A percentile compares a stretch with the other conserved stretches of the same genome.
These are phyloP conservation scores for Sisor rabdophorus DNA, from an alignment of 2,113 vertebrate species.

Conservation along the genomic window DNA sequence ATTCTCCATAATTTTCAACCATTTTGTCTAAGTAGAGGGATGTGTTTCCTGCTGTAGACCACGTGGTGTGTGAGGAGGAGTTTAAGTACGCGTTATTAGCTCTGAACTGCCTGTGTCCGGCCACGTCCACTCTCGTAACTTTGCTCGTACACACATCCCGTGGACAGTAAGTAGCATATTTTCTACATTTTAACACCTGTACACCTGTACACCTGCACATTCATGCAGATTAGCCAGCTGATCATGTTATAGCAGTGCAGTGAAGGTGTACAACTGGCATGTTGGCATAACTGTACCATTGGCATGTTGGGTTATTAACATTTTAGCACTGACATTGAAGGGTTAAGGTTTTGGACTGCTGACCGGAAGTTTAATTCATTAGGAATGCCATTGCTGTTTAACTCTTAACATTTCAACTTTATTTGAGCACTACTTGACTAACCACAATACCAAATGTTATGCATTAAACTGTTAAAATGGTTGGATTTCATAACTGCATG, in stretches of 20 bases:
- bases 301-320: background rate
- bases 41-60: constrained; percentile 71
- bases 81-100: constrained; percentile 97
- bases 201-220: background rate
- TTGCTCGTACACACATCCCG: constrained; percentile 94
- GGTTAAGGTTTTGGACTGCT: background rate
- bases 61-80: constrained; percentile 98
- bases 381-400: too few relatives aligned
- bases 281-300: background rate
- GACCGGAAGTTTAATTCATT: too few relatives aligned
- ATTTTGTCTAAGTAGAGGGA: constrained; percentile 36
- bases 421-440: background rate
- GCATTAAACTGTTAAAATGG: background rate
- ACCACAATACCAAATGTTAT: background rate
- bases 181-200: background rate
- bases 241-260: background rate
- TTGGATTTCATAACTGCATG: background rate
- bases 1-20: constrained; percentile 1
- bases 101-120: constrained; percentile 92
- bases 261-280: background rate
- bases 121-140: constrained; percentile 93
- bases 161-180: constrained; percentile 82
- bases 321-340: background rate
- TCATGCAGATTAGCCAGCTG: background rate
- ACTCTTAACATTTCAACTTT: background rate